Base-by-base conservation (phyloP, 2,888 invertebrate genomes). In the Eugnorisma glareosa region DNA sequence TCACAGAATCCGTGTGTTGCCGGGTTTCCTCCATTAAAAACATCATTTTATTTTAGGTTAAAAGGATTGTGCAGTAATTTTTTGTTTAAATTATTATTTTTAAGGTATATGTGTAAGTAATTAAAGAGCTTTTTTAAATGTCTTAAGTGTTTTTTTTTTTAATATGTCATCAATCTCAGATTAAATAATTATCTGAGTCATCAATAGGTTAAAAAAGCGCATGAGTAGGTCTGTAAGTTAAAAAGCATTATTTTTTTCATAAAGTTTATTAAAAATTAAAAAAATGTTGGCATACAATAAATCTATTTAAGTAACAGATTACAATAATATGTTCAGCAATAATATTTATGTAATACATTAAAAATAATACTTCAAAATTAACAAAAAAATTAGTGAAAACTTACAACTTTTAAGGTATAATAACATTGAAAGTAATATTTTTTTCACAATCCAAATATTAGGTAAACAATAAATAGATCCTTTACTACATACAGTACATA, bases 291-390 rank as follows among this genome's bases (percentile, higher is more conserved):
- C 87, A 83, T 90, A 92, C 86, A 92, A 85, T 89, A 90, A 82
- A 88, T 80, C 89, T 92, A 92, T 89, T 91, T 92, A 94, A 93
- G 92, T 94, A 95, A 94, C 94, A 93, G 86, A 90, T 92, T 92
- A 93, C 89, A 93, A 91, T 91, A 94, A 93, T 94, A 94, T 94
- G 91, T 95, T 93, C 94, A 94, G 92, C 94, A 91, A 93, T 93
- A 93, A 93, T 93, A 89, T 82, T 85, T 79, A 81, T 82, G 76
- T 81, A 81, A 84, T 83, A 85, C 75, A 80, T 79, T 79, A 37
- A 70, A 82, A 71, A 84, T 73, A 86, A 83, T 82, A 84, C 82
- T 85, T 82, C 70, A 73, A 77, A 67, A 78, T 73, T 84, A 84
- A 85, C 80, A 66, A 82, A 81, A 73, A 28, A 43, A 35, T 64